These are phyloP conservation scores for Sicus ferrugineus DNA, from an alignment of 2,888 invertebrate genomes.

Conservation along the genomic window DNA sequence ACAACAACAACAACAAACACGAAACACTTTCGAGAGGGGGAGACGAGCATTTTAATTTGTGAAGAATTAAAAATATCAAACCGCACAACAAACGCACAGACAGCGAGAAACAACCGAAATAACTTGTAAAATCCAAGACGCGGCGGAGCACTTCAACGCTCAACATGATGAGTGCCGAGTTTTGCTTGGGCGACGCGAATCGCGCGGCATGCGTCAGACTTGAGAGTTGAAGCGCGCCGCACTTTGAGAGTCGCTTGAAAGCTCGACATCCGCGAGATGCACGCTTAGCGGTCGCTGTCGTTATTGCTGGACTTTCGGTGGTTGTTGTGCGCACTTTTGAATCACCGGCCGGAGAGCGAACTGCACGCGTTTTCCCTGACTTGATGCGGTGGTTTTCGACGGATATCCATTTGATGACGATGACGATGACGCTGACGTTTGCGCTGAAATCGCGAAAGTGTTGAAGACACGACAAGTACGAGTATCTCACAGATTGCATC, in stretches of 20 bases:
- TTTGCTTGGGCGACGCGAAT: neutral
- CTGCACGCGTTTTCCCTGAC: neutral
- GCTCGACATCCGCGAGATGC: neutral
- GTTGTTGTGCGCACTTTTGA: slow-evolving; percentile 5
- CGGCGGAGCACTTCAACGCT: neutral
- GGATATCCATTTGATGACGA: slow-evolving; percentile 6
- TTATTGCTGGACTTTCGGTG: neutral
- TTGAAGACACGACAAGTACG: neutral
- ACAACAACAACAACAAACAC: slow-evolving; percentile 36
- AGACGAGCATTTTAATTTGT: neutral
- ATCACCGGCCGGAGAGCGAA: neutral
- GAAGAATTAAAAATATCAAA: neutral
- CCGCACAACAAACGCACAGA: neutral
- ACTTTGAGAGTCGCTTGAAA: neutral
- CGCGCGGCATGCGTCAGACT: neutral
- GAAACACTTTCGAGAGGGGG: slow-evolving; percentile 22
- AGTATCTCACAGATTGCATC: neutral
- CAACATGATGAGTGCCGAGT: neutral
- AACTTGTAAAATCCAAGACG: neutral
- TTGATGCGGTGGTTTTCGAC: neutral
- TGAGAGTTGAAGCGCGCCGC: neutral
- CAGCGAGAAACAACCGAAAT: neutral
- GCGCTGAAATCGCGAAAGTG: slow-evolving; percentile 12
- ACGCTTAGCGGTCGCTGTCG: neutral
- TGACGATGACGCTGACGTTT: neutral